phyloP scores from a whole-genome alignment of 2,113 vertebrate genomes.

The Daphoenositta chrysoptera region DNA sequence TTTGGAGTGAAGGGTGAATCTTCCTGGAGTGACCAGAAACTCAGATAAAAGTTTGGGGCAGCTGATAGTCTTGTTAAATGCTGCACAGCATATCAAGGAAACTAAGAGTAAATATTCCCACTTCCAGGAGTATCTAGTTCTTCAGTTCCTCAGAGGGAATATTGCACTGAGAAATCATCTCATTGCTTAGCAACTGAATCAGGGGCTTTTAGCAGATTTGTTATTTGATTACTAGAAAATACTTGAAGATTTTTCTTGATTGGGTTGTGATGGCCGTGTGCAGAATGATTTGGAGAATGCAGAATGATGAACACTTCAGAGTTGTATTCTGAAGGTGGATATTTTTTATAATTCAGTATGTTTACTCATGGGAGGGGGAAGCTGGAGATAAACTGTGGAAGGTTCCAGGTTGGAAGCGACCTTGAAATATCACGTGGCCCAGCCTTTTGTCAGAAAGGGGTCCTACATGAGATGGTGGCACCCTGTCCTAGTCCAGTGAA shows the following conservation, averaged over 20 bases:
- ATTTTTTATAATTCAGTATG: neutral
- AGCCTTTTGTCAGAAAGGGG: neutral
- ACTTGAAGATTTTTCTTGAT: neutral
- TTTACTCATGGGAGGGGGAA: neutral
- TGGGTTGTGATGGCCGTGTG: neutral
- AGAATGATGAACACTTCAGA: neutral
- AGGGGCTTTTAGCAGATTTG: neutral
- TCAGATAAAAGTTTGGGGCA: neutral
- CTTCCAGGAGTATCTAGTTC: neutral
- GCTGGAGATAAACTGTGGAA: neutral
- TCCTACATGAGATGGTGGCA: neutral
- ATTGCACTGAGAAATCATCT: neutral
- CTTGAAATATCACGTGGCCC: neutral
- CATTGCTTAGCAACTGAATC: conserved; percentile 17
- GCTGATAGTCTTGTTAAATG: neutral
- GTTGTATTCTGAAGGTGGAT: neutral
- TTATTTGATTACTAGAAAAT: conserved; percentile 11
- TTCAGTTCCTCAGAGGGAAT: neutral
- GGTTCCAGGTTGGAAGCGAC: neutral
- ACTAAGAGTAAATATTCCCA: neutral
- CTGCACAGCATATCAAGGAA: neutral
- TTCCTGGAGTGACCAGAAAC: neutral
- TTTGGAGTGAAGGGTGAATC: neutral
- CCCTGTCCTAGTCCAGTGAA: neutral
- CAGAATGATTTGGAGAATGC: neutral